These are phyloP conservation scores for Galleria mellonella DNA, from an alignment of 1,140 invertebrate species.

Conservation along the genomic window DNA sequence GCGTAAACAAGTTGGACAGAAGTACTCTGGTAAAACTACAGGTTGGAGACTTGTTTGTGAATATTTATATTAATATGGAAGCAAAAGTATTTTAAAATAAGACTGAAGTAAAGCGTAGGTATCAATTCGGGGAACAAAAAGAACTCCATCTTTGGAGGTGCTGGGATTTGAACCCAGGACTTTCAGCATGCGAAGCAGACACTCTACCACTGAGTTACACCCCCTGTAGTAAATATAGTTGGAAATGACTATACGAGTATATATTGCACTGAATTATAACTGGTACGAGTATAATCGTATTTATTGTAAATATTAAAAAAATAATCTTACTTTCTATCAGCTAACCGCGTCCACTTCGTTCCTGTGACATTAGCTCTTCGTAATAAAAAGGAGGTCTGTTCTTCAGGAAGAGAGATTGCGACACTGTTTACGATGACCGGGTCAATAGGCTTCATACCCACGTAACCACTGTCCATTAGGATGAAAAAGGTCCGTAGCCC, in stretches of 20 bases:
- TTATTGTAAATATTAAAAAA: background rate
- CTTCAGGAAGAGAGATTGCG: constrained; percentile 39
- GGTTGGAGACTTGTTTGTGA: no score
- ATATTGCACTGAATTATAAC: no score
- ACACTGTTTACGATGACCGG: constrained; percentile 47
- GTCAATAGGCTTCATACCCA: constrained; percentile 56
- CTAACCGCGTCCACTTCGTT: constrained; percentile 50
- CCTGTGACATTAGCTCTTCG: constrained; percentile 57
- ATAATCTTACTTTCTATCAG: constrained; percentile 40
- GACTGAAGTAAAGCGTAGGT: no score
- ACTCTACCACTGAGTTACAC: constrained; percentile 84
- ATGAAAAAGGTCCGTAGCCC: constrained; percentile 58
- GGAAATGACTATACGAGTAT: no score
- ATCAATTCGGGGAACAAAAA: no score
- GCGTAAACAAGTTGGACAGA: no score
- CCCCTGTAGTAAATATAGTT: constrained; percentile 43
- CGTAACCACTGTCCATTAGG: constrained; percentile 45
- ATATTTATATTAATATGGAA: no score
- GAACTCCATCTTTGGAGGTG: constrained; percentile 68
- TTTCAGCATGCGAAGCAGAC: constrained; percentile 84
- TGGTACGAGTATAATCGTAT: no score
- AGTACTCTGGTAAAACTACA: no score
- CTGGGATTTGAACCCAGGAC: constrained; percentile 84
- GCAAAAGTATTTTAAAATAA: no score
- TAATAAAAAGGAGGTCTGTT: constrained; percentile 42